Evolutionary conservation across 1,140 invertebrate species (phyloP).

Genomic region (Brachystomella parvula): DNA sequence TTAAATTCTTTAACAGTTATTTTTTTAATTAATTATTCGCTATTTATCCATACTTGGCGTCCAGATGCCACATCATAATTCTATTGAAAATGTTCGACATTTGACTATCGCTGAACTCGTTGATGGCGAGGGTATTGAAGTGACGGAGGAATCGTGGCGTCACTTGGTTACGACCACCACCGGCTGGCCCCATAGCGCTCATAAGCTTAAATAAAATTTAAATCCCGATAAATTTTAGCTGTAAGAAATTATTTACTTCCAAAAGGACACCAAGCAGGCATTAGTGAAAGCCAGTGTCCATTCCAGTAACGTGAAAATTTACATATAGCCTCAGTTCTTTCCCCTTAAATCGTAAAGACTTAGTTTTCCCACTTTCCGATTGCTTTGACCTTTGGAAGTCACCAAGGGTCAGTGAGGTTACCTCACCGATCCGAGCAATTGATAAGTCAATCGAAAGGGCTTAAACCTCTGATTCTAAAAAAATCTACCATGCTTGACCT

Average conservation of each 20-base stretch:
- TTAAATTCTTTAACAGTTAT: conserved; percentile 18
- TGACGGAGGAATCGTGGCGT: conserved; percentile 82
- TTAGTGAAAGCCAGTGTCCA: too few species aligned
- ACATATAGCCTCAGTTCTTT: too few species aligned
- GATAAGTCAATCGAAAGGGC: too few species aligned
- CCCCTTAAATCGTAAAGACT: too few species aligned
- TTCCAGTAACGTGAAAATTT: too few species aligned
- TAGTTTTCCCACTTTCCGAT: too few species aligned
- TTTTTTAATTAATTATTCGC: background rate
- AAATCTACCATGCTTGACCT: too few species aligned
- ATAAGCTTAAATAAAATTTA: conserved; percentile 52
- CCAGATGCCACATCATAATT: conserved; percentile 90
- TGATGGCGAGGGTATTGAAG: conserved; percentile 80
- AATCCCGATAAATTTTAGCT: background rate
- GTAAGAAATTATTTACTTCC: too few species aligned
- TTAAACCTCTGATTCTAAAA: too few species aligned
- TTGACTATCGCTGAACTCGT: conserved; percentile 78
- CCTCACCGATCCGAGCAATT: too few species aligned
- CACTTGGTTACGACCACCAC: conserved; percentile 70
- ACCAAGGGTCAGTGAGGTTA: too few species aligned
- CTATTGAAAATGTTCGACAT: conserved; percentile 80
- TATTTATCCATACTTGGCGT: conserved; percentile 56
- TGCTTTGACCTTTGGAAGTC: too few species aligned
- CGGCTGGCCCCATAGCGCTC: conserved; percentile 79
- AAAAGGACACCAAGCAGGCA: background rate